Percentiles rank a stretch among this genome's conserved stretches.
Conservation (phyloP, 2,888 invertebrate genomes). For the Cosmorhoe ocellata region DNA sequence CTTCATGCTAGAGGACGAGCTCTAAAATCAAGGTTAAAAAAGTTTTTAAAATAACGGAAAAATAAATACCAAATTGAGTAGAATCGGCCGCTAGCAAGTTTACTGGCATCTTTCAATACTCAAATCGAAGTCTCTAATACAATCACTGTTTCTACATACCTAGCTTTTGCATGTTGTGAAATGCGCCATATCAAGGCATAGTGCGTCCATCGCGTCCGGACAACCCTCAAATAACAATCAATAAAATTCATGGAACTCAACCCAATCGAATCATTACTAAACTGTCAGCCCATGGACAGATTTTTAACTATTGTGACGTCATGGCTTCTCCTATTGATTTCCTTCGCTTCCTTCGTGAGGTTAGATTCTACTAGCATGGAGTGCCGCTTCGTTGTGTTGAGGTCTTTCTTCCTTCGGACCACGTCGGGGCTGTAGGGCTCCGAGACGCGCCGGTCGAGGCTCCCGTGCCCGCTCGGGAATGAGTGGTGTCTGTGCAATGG, state of each 20-base stretch:
- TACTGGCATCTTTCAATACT: no score
- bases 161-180: no score
- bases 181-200: conserved; percentile 14
- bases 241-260: conserved; percentile 6
- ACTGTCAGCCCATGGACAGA: conserved; percentile 72
- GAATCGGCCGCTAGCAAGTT: no score
- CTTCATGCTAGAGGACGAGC: no score
- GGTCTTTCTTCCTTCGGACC: conserved; percentile 66
- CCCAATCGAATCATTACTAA: background rate
- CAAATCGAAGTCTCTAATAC: no score
- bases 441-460: conserved; percentile 64
- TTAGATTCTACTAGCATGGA: conserved; percentile 74
- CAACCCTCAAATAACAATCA: conserved; percentile 14
- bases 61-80: no score
- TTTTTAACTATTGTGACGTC: conserved; percentile 69
- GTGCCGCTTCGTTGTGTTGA: conserved; percentile 67
- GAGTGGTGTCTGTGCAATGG: conserved; percentile 60
- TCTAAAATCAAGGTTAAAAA: no score
- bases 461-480: conserved; percentile 48
- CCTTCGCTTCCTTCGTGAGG: conserved; percentile 63
- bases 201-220: conserved; percentile 14
- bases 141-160: no score
- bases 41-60: no score
- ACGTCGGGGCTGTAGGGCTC: conserved; percentile 73
- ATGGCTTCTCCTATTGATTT: conserved; percentile 69